Evolutionary conservation across 2,888 invertebrate genomes (phyloP).

Genomic region (Caenorhabditis macrosperma): DNA sequence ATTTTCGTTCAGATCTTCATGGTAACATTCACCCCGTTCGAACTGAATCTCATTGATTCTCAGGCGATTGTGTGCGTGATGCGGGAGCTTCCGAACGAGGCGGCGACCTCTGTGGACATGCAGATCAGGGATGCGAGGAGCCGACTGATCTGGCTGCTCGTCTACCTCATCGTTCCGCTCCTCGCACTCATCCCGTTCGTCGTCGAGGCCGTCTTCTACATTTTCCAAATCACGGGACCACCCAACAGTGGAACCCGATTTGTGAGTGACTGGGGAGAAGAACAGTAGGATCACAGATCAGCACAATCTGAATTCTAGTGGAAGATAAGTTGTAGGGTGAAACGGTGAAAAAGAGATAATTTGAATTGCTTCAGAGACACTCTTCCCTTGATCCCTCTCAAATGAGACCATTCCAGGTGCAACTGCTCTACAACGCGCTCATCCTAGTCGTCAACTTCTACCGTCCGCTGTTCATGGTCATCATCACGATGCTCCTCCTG

Average conservation of each 20-base stretch:
- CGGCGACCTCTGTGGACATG: constrained; percentile 64
- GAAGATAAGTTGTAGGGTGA: not conserved
- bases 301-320: not conserved
- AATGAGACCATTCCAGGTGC: constrained; percentile 3
- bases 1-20: constrained; percentile 56
- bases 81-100: constrained; percentile 61
- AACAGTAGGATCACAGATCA: no score
- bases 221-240: constrained; percentile 37
- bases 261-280: constrained; percentile 27
- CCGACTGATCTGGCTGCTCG: constrained; percentile 63
- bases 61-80: constrained; percentile 56
- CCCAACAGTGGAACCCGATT: constrained; percentile 22
- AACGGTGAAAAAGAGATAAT: not conserved
- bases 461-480: constrained; percentile 62
- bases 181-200: constrained; percentile 61
- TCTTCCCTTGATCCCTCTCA: not conserved
- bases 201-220: constrained; percentile 45
- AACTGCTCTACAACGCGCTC: constrained; percentile 43
- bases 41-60: constrained; percentile 8
- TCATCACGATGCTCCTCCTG: constrained; percentile 63
- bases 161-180: constrained; percentile 61
- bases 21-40: constrained; percentile 23
- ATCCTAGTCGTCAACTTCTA: constrained; percentile 62
- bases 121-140: constrained; percentile 67
- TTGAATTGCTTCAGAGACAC: not conserved